phyloP scores from a whole-genome alignment of 2,113 vertebrate genomes.

The Hippocampus barbouri region DNA sequence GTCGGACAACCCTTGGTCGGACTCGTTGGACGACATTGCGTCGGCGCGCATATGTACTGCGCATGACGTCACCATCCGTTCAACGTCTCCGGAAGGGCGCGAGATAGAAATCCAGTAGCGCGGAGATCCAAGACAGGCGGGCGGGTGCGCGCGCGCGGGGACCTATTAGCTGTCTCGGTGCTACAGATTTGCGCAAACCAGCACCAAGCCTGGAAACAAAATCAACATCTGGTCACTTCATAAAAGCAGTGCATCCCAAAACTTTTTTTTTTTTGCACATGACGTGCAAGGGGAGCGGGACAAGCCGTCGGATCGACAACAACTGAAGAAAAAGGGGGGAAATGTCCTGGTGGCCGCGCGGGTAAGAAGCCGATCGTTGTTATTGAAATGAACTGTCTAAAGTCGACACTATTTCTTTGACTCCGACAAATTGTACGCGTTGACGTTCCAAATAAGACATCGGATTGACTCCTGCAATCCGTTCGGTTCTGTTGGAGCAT shows the following conservation, averaged over 20 bases:
- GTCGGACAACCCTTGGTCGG: too few relatives aligned
- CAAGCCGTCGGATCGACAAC: constrained; percentile 15
- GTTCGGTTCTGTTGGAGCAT: neutral
- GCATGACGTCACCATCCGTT: constrained; percentile 60
- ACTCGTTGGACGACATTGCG: too few relatives aligned
- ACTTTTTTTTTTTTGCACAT: constrained; percentile 3
- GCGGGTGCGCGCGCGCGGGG: neutral
- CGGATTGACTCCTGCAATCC: neutral
- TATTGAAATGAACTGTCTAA: neutral
- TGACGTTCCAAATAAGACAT: neutral
- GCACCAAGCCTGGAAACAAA: neutral
- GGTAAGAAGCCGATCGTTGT: constrained; percentile 54
- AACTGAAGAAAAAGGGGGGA: constrained; percentile 42
- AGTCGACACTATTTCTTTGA: neutral
- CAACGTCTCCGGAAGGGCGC: constrained; percentile 57
- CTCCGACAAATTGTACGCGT: fast-evolving
- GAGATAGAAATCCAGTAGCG: constrained; percentile 73
- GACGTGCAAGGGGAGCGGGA: constrained; percentile 9
- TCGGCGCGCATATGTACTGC: constrained; percentile 36
- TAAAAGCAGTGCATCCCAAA: neutral
- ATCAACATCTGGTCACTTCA: fast-evolving
- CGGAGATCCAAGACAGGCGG: constrained; percentile 33
- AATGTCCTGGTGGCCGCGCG: constrained; percentile 75
- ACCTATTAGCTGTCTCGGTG: constrained; percentile 23
- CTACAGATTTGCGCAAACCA: neutral